Base-by-base conservation (phyloP, 1,140 invertebrate genomes). In the Plectrocnemia conspersa region DNA sequence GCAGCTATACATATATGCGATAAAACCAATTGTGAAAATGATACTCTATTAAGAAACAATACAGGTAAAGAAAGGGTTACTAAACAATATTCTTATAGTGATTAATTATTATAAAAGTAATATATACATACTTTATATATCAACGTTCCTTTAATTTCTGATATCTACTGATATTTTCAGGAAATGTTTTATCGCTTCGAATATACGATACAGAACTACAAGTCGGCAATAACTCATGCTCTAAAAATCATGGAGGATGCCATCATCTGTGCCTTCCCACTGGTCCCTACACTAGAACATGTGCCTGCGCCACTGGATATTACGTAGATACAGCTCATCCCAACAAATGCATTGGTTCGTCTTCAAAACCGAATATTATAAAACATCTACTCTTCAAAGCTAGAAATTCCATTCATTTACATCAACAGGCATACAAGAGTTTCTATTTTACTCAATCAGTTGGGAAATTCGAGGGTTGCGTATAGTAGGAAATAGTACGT, bases 281-380 rank as follows among this genome's bases (percentile, higher is more conserved):
- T 15, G 79, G 79, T 1, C 50, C 63, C 7, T 71, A 64, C 0
- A 68, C 71, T 9, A 75, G 78, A 58, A 75, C 76, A 1, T 93
- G 90, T 67, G 78, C 75, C 46, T 94, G 90, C 71, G 85, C 89
- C 1, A 77, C 82, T 22, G 90, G 91, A 1, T 91, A 85, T 70
- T 59, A 65, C 15, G 61, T 73, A 11, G 76, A 83, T 66, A 73
- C 77, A 1, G 68, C 69, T 9, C 58, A 64, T 61, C 60, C 65
- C 0, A 73, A 65, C 13, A 69, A 69, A 27, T 82, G 80, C 54
- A 56, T 77, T 3, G 75, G 76, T 40, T 59, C 64, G 25, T 45
- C 2, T 7, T 13, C 13, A 27, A 5, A 25, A 24, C 13, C n/a
- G 2, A 7, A 46, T 29, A 41, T 45, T 45, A 3, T 29, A 40